Evolutionary conservation across 30 jellyfish, hydroid and myxozoan species (phyloP), one percentile per base, ranked within the genome.

Genomic region (Aurelia aurita): DNA sequence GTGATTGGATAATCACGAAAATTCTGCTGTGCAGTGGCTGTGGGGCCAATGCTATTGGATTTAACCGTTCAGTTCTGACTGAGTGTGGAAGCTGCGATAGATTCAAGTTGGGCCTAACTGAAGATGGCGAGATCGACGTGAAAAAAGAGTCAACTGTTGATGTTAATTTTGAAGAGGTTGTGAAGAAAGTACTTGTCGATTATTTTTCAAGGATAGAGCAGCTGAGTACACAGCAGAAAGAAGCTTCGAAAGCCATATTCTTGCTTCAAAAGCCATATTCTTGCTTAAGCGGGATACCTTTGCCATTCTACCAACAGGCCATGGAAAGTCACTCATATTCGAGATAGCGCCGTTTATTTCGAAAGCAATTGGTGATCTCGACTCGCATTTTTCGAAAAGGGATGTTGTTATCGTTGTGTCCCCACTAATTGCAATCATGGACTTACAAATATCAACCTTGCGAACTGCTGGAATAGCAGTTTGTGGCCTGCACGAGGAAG

Each of bases 401-500:
- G 27, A 63, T 20, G 35, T 63, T 63, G 75, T 63, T 63, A 63
- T 63, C 35, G 75, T 63, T 63, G 35, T 9, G 21, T 63, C 75
- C 28, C 75, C 75, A 4, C 35, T 63, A 35, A 29, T 29, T 63
- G 75, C 75, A 63, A 29, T 63, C 13, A 63, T 63, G 75, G 75
- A 63, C 28, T 29, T 63, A 8, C 75, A 63, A 27, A 35, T 63
- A 29, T 19, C 28, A 63, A 19, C 75, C 19, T 29, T 63, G 18
- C 46, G 13, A 19, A 63, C 19, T 63, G 75, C 35, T 5, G 75
- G 75, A 29, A 63, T 63, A n/a, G 46, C 75, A 19, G 75, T 35
- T n/a, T 63, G 75, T 35, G 28, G 75, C 35, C 75, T 63, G 28
- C 75, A 63, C 47, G 75, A 63, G 46, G 75, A 63, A 63, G 27